Conservation (phyloP, 2,113 vertebrate species). For the Zosterops hypoxanthus region DNA sequence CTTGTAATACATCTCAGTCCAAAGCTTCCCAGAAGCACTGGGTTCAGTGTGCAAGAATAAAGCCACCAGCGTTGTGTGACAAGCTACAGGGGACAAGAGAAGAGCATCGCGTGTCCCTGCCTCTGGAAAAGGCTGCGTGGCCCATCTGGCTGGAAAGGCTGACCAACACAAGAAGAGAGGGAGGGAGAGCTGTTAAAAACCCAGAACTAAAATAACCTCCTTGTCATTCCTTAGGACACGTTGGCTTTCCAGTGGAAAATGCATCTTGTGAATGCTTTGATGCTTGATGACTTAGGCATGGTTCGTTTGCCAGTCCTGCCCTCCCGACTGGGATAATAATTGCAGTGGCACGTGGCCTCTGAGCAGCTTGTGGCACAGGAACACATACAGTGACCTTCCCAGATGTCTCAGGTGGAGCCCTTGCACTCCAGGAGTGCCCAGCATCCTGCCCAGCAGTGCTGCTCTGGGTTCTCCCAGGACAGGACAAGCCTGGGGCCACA, state of each 20-base stretch:
- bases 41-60: neutral
- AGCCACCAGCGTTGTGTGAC: neutral
- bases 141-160: neutral
- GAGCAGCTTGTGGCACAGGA: neutral
- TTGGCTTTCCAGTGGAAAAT: neutral
- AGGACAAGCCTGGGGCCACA: fast-evolving
- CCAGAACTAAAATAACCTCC: neutral
- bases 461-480: fast-evolving
- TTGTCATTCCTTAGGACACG: neutral
- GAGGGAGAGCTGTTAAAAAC: neutral
- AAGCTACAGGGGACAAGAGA: neutral
- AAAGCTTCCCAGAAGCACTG: conserved; percentile 22
- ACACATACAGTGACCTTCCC: neutral
- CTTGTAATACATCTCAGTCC: neutral
- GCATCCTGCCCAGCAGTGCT: neutral
- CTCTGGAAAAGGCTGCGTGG: neutral
- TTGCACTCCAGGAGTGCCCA: fast-evolving
- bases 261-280: neutral
- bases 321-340: fast-evolving
- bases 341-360: fast-evolving
- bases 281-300: fast-evolving
- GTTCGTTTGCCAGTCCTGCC: neutral
- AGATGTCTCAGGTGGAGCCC: fast-evolving
- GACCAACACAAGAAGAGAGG: neutral
- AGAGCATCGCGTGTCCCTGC: fast-evolving